phyloP scores from a whole-genome alignment of 2,797 vertebrate genomes.

The Characodon lateralis region DNA sequence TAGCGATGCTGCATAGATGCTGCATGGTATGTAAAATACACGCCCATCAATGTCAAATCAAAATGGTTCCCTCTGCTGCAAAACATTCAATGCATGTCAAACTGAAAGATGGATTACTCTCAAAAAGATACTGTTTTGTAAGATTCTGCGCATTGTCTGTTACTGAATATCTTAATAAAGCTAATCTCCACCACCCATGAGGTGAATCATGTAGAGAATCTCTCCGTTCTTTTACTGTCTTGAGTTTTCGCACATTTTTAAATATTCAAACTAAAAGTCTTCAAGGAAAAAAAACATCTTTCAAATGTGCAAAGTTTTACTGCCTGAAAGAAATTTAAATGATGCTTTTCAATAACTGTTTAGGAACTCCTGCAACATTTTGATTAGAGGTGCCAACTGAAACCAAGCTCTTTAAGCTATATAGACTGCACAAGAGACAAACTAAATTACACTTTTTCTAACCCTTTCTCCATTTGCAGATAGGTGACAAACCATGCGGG shows the following conservation, averaged over 20 bases:
- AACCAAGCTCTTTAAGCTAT: background rate
- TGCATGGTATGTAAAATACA: background rate
- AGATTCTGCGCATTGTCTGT: background rate
- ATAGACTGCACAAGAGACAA: background rate
- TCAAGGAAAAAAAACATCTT: background rate
- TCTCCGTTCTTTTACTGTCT: background rate
- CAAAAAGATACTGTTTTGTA: background rate
- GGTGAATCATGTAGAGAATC: background rate
- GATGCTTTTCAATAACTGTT: background rate
- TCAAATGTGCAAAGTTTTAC: background rate
- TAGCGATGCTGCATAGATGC: background rate
- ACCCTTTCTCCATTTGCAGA: background rate
- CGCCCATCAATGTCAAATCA: background rate
- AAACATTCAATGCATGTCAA: background rate
- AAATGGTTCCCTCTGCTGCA: background rate
- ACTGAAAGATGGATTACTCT: background rate
- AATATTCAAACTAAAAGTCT: background rate
- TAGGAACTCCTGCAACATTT: background rate
- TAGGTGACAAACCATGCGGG: no score
- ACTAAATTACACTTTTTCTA: background rate
- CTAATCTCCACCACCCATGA: background rate
- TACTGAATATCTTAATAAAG: background rate
- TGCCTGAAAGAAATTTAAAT: background rate
- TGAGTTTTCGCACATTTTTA: background rate
- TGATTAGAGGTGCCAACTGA: background rate